Percentiles rank a stretch among this genome's conserved stretches.
Evolutionary conservation across 1,140 invertebrate genomes (phyloP).

Genomic region (Antheraea mylitta): DNA sequence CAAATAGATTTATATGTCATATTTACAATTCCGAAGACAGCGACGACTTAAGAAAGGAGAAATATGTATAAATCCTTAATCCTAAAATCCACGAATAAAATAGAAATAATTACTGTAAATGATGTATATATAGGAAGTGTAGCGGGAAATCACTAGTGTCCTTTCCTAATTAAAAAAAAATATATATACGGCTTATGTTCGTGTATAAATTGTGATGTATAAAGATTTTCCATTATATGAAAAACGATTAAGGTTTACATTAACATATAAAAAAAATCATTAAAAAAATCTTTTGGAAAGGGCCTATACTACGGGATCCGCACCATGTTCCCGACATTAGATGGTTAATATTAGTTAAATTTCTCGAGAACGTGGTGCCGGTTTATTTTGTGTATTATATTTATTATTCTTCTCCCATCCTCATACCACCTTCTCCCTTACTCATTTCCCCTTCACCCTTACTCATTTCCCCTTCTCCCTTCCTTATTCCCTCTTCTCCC

Average conservation of each 20-base stretch:
- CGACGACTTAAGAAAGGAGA: conserved; percentile 16
- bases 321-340: conserved; percentile 36
- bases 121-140: conserved; percentile 68
- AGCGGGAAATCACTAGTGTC: conserved; percentile 34
- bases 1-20: conserved; percentile 18
- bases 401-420: conserved; percentile 28
- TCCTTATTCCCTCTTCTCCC: no score
- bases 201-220: conserved; percentile 59
- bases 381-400: conserved; percentile 29
- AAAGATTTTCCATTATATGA: conserved; percentile 33
- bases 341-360: conserved; percentile 12
- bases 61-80: not conserved
- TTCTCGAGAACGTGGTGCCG: conserved; percentile 44
- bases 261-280: conserved; percentile 49
- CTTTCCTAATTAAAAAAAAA: conserved; percentile 35
- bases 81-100: no score
- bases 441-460: no score
- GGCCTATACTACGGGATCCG: conserved; percentile 47
- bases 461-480: no score
- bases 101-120: no score
- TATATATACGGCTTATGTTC: conserved; percentile 41
- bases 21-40: conserved; percentile 15
- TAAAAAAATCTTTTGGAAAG: conserved; percentile 53
- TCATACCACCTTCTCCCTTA: no score
- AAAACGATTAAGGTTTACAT: conserved; percentile 26